Base-by-base conservation (phyloP, 2,888 invertebrate species). In the Cephus runcator region DNA sequence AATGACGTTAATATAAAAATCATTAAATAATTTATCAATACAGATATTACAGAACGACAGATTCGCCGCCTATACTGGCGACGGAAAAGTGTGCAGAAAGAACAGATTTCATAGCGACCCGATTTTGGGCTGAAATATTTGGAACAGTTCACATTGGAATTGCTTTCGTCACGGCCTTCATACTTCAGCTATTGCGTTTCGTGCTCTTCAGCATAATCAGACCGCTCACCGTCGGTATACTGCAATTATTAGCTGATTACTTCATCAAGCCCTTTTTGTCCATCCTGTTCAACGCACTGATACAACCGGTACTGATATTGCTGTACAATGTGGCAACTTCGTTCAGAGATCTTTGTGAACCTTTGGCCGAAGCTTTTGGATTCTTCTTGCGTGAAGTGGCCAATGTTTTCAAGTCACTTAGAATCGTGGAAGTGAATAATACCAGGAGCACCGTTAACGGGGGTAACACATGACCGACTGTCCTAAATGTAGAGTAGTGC, bases 281-380 rank as follows among this genome's bases (percentile, higher is more conserved):
- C 11, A 93, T 94, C 69, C 76, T 93, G 35, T 95, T 94, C 86
- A 95, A 95, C 91, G 95, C 94, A 4, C 85, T 94, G 73, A 89
- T 95, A 81, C 96, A 95, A 87, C 96, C 96, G 30, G 90, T 94
- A 68, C 89, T 96, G 82, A 95, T 95, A 86, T 93, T 95, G 84
- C 83, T 93, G 12, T 94, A 93, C 83, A 95, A 95, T 87, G 90
- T 94, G 68, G 92, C 93, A 34, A 93, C 94, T 2, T 95, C 95
- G 1, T 69, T 94, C 36, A 92, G 94, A 34, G 94, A 94, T 88
- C 93, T 95, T 80, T 93, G 94, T 86, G 93, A 94, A 79, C 95
- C 95, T 0, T 86, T 95, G 30, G 93, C 95, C 0, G 93, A 93
- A 83, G 93, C 93, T 0, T 75, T 94, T 34, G 93, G 93, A 0